These are phyloP conservation scores for Gandaritis pyraliata DNA, from an alignment of 2,888 invertebrate species.

Conservation along the genomic window DNA sequence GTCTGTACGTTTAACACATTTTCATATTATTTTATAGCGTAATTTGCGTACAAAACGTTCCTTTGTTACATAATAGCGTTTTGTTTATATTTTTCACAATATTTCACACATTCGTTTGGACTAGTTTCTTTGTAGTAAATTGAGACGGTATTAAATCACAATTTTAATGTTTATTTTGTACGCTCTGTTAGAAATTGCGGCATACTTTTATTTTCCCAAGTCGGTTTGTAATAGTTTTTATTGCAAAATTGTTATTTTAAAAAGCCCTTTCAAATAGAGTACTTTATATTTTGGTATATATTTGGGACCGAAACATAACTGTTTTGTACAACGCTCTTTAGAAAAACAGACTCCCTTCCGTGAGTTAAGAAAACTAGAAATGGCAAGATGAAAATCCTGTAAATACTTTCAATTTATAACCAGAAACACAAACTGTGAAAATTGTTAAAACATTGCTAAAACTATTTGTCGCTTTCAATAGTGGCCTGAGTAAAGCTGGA, in stretches of 20 bases:
- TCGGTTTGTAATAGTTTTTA: neutral
- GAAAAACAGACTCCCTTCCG: too few species aligned
- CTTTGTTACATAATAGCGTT: conserved; percentile 36
- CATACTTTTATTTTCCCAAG: neutral
- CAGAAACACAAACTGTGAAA: too few species aligned
- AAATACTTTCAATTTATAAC: too few species aligned
- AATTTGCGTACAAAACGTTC: conserved; percentile 37
- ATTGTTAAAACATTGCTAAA: too few species aligned
- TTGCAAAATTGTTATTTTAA: neutral
- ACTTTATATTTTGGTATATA: neutral
- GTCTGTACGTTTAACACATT: conserved; percentile 49
- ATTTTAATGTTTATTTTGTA: neutral
- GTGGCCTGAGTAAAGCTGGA: too few species aligned
- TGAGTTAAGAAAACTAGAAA: too few species aligned
- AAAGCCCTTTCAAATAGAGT: neutral
- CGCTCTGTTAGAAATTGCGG: conserved; percentile 1
- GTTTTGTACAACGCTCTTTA: neutral
- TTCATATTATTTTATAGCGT: conserved; percentile 46
- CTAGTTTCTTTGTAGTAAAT: conserved; percentile 19
- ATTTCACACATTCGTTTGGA: conserved; percentile 20
- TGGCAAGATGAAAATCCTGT: too few species aligned
- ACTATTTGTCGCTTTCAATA: too few species aligned
- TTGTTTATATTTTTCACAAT: conserved; percentile 39
- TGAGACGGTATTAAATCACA: conserved; percentile 10
- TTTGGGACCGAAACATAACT: neutral